phyloP scores from a whole-genome alignment of 2,888 invertebrate species.

The Tenthredo amoena region DNA sequence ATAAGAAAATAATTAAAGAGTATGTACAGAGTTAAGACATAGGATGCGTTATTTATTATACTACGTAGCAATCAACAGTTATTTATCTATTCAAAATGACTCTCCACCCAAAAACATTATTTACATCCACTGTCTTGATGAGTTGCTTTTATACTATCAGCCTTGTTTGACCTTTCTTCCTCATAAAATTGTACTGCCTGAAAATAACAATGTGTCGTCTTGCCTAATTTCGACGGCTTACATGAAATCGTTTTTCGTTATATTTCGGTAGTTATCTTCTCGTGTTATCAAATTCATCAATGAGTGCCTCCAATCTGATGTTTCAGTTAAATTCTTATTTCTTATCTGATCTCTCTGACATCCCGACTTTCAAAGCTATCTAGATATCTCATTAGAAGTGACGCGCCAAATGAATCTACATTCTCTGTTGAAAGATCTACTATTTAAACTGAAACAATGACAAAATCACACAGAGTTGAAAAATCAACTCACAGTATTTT shows the following conservation, averaged over 20 bases:
- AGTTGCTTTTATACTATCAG: constrained; percentile 60
- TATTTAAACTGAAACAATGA: neutral
- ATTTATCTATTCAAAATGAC: constrained; percentile 54
- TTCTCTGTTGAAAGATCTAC: neutral
- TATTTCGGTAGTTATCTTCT: neutral
- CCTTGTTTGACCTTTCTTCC: constrained; percentile 42
- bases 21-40: neutral
- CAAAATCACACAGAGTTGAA: neutral
- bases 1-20: neutral
- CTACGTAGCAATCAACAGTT: constrained; percentile 34
- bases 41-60: constrained; percentile 2
- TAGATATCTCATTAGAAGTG: neutral
- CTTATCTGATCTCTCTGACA: constrained; percentile 62
- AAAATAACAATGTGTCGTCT: constrained; percentile 41
- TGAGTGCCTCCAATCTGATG: neutral
- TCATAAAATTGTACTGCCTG: constrained; percentile 45
- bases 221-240: neutral
- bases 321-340: constrained; percentile 6
- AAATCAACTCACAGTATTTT: neutral
- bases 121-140: constrained; percentile 58
- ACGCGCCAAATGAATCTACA: neutral
- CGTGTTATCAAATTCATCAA: constrained; percentile 8
- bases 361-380: constrained; percentile 62
- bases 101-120: constrained; percentile 63
- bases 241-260: neutral